phyloP scores from a whole-genome alignment of 2,888 invertebrate species.

The Drosophila paranaensis region DNA sequence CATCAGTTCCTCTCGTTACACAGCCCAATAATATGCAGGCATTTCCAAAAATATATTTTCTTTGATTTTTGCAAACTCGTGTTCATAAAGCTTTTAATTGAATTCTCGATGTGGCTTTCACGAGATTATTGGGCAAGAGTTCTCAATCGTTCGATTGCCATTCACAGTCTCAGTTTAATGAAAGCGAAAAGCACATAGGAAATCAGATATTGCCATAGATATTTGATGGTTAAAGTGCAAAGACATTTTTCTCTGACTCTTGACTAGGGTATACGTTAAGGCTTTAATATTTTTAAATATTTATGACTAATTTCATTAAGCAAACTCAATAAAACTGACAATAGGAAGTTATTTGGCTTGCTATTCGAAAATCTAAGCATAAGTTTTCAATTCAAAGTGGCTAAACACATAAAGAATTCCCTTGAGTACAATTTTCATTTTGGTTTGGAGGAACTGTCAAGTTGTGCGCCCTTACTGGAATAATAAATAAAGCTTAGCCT shows the following conservation, averaged over 20 bases:
- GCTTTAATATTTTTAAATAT: not conserved
- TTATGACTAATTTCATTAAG: not conserved
- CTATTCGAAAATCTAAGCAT: not conserved
- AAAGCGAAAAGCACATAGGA: not conserved
- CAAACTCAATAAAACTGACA: too few relatives aligned
- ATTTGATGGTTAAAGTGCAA: not conserved
- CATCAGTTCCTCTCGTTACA: conserved; percentile 8
- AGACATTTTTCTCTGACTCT: not conserved
- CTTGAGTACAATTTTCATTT: conserved; percentile 14
- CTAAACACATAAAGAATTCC: conserved; percentile 10
- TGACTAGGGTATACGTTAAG: not conserved
- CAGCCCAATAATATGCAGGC: conserved; percentile 38
- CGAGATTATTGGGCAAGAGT: not conserved
- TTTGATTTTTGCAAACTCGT: conserved; percentile 31
- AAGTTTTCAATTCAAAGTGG: conserved; percentile 7
- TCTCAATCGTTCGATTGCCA: not conserved
- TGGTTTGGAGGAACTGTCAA: conserved; percentile 6
- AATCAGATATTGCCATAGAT: not conserved
- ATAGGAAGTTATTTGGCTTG: not conserved
- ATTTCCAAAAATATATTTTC: conserved; percentile 50
- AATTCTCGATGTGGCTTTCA: not conserved
- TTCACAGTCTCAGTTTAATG: not conserved
- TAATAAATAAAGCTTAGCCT: conserved; percentile 74
- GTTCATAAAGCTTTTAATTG: conserved; percentile 23
- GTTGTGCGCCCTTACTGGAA: conserved; percentile 17